These are phyloP conservation scores for Thereva nobilitata DNA, from an alignment of 2,888 invertebrate species.

Conservation along the genomic window DNA sequence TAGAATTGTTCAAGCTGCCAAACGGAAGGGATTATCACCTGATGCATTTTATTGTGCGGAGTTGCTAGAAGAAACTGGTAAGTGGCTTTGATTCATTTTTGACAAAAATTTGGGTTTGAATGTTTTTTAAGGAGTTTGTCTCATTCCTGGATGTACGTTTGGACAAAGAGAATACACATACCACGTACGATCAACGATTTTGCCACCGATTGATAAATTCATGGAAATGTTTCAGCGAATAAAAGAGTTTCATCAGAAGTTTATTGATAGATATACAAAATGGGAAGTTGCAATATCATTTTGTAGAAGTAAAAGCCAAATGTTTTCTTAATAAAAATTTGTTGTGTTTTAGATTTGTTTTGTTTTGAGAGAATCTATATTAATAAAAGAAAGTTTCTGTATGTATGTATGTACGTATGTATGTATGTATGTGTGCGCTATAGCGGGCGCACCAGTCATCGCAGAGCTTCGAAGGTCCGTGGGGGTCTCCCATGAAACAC, in stretches of 20 bases:
- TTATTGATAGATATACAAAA: conserved; percentile 69
- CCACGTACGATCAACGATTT: conserved; percentile 94
- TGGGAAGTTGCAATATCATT: background rate
- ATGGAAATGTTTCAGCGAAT: conserved; percentile 81
- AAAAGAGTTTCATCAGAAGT: conserved; percentile 79
- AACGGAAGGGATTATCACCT: conserved; percentile 70
- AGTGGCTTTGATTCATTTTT: conserved; percentile 37
- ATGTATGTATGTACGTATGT: no score
- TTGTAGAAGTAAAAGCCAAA: no score
- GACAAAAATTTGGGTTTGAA: no score
- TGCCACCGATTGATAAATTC: conserved; percentile 83
- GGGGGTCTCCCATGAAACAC: no score
- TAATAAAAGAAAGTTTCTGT: no score
- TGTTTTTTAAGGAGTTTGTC: conserved; percentile 76
- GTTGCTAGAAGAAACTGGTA: conserved; percentile 82
- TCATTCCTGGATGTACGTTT: conserved; percentile 93
- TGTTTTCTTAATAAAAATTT: no score
- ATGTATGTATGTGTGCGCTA: no score
- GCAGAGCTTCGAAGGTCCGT: no score
- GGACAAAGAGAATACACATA: conserved; percentile 91
- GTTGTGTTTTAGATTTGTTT: no score
- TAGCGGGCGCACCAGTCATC: no score
- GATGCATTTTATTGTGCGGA: conserved; percentile 93
- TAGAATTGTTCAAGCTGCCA: conserved; percentile 83
- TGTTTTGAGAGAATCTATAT: no score